Evolutionary conservation across 2,113 vertebrate species (phyloP), one percentile per base, ranked within the genome.

Genomic region (Chaetodon trifascialis): DNA sequence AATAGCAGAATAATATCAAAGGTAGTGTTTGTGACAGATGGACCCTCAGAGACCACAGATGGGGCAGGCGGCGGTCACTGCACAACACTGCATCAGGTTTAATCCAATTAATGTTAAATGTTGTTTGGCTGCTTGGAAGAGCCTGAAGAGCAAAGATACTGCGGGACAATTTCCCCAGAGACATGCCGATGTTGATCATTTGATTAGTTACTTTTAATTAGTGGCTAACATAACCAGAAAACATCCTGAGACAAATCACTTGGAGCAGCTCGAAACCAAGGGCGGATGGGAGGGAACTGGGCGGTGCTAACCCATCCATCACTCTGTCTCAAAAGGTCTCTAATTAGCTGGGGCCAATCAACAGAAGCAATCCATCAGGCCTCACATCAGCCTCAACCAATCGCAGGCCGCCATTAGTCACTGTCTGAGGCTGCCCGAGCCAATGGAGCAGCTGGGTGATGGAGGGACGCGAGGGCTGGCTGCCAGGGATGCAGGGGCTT

Each of bases 281-380:
- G 75, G 79, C 36, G 34, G 75, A 86, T 75, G 76, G 72, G 73
- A 79, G 79, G 79, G 85, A 82, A 81, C 11, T 44, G 83, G 89
- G 89, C 38, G 80, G 85, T 5, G 59, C 87, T 62, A 74, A 86
- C 21, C 54, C 65, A 93, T 93, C 84, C 78, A 89, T 95, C 93
- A 93, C 79, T 78, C 74, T 74, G 84, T 83, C 88, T 77, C 51
- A 30, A 60, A 89, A 87, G 90, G 85, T 90, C 88, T 87, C 69
- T 86, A 93, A 93, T 94, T 93, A 94, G 89, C 86, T 0, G 19
- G 51, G 71, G 78, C 93, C 94, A 94, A 93, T 94, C 93, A 92
- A 86, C 79, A 69, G 30, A 82, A 49, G 63, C 79, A 49, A 94
- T 92, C 79, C 74, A 88, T 95, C 88, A 90, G 84, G 52, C 47